Conservation (phyloP, 2,888 invertebrate species). For the Caenorhabditis sp. region DNA sequence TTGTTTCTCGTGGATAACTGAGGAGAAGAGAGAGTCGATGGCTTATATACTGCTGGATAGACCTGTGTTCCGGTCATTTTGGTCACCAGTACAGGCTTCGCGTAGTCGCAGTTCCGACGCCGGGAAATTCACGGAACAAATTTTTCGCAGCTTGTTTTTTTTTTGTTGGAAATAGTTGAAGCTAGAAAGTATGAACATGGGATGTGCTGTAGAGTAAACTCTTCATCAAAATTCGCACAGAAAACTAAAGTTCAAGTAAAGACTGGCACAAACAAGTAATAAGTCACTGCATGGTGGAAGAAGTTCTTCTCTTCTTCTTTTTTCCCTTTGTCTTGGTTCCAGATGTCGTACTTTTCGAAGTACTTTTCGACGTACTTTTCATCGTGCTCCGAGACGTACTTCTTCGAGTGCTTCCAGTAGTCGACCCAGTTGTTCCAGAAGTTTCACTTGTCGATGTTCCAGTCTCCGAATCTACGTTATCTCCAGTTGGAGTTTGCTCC, state of each 20-base stretch:
- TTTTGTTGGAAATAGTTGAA: too few species aligned
- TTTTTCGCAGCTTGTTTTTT: too few species aligned
- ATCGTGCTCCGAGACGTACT: background rate
- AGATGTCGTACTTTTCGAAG: background rate
- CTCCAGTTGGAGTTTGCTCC: background rate
- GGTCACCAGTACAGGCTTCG: background rate
- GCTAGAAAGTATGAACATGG: too few species aligned
- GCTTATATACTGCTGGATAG: too few species aligned
- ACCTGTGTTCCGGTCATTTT: background rate
- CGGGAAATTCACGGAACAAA: too few species aligned
- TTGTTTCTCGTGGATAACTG: too few species aligned
- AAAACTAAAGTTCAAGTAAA: background rate
- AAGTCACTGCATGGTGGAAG: background rate
- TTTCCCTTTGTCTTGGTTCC: conserved; percentile 7
- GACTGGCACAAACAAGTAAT: background rate
- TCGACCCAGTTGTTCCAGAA: conserved; percentile 2
- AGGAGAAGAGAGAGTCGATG: too few species aligned
- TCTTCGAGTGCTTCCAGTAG: background rate
- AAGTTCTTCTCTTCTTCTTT: conserved; percentile 19
- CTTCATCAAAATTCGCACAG: background rate
- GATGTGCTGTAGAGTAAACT: background rate
- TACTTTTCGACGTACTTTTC: background rate
- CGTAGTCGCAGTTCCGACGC: too few species aligned
- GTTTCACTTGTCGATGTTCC: conserved; percentile 3
- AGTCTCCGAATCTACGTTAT: background rate